Evolutionary conservation across 2,113 vertebrate species (phyloP), one percentile per base, ranked within the genome.

Genomic region (Anas platyrhynchos): DNA sequence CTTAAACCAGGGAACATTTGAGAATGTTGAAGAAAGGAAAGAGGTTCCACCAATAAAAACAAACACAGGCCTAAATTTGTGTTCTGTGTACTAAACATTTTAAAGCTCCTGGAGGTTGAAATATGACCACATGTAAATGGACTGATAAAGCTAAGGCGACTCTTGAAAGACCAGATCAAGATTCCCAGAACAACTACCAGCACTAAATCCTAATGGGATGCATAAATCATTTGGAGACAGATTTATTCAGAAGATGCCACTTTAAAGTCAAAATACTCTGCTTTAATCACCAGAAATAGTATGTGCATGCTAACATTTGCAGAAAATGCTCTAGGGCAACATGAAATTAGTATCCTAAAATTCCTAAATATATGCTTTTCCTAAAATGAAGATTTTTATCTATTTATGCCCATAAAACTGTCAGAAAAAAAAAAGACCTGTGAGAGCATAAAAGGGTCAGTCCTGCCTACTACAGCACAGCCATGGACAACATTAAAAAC

Each of bases 11-110:
- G 95, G 98, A 99, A 99, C 98, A 99, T 99, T 98, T 98, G 99
- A 99, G 99, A 99, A 98, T 97, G 97, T 98, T 99, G 98, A 99
- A 98, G 98, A 98, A 97, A 98, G 98, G 98, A 98, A 98, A 98
- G 95, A 92, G 96, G 88, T 88, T 94, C 97, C 84, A 91, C 95
- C 94, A 98, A 98, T 97, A 97, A 97, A 98, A 98, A 98, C 96
- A 98, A 98, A 98, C 98, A 97, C 29, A 67, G 80, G 91, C 97
- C 97, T 97, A 97, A 97, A 97, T 98, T 97, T 90, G 81, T 97
- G 95, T 94, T 93, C 81, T 96, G 62, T 97, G 94, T 96, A 96
- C 96, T 94, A 94, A 97, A 97, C 96, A 96, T 97, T 97, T 97
- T 95, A 92, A 98, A 97, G 97, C 96, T 83, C 94, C 91, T 52